Evolutionary conservation across 2,888 invertebrate species (phyloP).

Genomic region (Ormyrus rosae): DNA sequence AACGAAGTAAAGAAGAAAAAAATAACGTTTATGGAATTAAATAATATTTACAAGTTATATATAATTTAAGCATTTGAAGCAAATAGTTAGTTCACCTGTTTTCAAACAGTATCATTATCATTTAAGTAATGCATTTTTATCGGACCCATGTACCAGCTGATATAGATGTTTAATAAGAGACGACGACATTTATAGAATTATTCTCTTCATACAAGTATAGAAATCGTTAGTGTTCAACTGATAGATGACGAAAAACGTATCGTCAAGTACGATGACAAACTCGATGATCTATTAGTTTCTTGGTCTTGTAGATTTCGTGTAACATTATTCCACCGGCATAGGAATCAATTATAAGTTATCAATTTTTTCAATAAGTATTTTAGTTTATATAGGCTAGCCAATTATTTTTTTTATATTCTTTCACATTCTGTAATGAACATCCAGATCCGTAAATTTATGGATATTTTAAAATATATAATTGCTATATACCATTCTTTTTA

Average conservation of each 20-base stretch:
- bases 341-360: slow-evolving; percentile 22
- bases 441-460: too few species aligned
- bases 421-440: too few species aligned
- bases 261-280: slow-evolving; percentile 25
- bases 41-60: too few species aligned
- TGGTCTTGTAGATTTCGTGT: neutral
- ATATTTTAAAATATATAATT: too few species aligned
- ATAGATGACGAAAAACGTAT: slow-evolving; percentile 5
- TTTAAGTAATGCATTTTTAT: slow-evolving; percentile 67
- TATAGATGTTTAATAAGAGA: slow-evolving; percentile 62
- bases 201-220: slow-evolving; percentile 27
- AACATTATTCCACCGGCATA: slow-evolving; percentile 33
- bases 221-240: slow-evolving; percentile 17
- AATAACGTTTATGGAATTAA: too few species aligned
- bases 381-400: slow-evolving; percentile 1
- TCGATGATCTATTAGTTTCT: neutral
- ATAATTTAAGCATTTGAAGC: too few species aligned
- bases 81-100: slow-evolving; percentile 11
- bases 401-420: slow-evolving; percentile 2
- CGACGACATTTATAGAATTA: slow-evolving; percentile 38
- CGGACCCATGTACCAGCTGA: slow-evolving; percentile 75
- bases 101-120: slow-evolving; percentile 47
- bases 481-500: too few species aligned
- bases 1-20: too few species aligned
- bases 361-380: slow-evolving; percentile 1